Conservation (phyloP, 2,797 vertebrate genomes). For the Periophthalmus magnuspinnatus region DNA sequence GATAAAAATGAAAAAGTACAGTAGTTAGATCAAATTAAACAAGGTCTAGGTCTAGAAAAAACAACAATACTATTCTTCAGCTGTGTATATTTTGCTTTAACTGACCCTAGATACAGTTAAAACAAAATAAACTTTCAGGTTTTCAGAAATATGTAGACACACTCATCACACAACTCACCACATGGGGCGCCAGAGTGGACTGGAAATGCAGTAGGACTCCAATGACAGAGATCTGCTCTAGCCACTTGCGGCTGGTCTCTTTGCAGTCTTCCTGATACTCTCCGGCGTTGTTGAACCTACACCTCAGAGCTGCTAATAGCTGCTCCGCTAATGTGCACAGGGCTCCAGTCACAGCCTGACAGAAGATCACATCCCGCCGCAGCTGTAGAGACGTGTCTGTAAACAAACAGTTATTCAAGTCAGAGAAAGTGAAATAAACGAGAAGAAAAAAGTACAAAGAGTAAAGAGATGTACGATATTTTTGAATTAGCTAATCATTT, state of each 20-base stretch:
- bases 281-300: constrained; percentile 92
- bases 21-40: too few species aligned
- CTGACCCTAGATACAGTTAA: too few species aligned
- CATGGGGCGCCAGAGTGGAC: constrained; percentile 83
- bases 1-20: too few species aligned
- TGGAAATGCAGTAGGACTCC: constrained; percentile 92
- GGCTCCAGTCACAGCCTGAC: constrained; percentile 89
- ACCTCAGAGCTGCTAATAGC: constrained; percentile 87
- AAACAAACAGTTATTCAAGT: constrained; percentile 5
- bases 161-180: constrained; percentile 76
- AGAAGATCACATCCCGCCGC: constrained; percentile 92
- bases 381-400: constrained; percentile 93
- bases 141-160: neutral
- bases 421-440: constrained; percentile 1
- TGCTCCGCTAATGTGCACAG: constrained; percentile 92
- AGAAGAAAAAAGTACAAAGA: too few species aligned
- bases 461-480: neutral
- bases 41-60: too few species aligned
- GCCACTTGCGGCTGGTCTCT: constrained; percentile 96
- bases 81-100: too few species aligned
- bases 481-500: too few species aligned
- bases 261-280: constrained; percentile 96
- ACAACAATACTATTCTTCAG: too few species aligned
- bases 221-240: constrained; percentile 92
- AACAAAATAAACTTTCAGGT: too few species aligned